Evolutionary conservation across 1,140 invertebrate genomes (phyloP), one percentile per base, ranked within the genome.

Genomic region (Ostrea edulis): DNA sequence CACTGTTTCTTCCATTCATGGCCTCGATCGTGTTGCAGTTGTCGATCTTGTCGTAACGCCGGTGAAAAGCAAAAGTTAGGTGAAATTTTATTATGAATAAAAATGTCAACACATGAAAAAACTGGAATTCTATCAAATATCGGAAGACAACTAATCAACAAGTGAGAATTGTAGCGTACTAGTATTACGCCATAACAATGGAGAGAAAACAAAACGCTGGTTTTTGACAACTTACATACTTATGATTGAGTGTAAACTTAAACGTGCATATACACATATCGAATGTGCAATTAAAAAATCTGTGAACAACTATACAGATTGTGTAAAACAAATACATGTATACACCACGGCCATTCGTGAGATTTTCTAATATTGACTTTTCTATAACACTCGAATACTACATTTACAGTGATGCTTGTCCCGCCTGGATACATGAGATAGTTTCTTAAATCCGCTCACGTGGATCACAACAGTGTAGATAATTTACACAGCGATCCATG

Each of bases 91-190:
- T 77, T 77, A 77, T 77, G 68, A 77, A 77, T 77, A 35, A 77
- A 62, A 77, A 77, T 77, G 68, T 77, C 29, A 77, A 77, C 68
- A 77, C 68, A 77, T 77, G 68, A 77, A 77, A 62, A 77, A 77
- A 77, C 68, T 77, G 68, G 68, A 77, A 77, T 77, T 77, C 68
- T 77, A 77, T 77, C 68, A 77, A 77, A 77, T 77, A 77, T 77
- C 68, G 68, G 68, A 77, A 77, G 68, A 77, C 68, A 77, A 77
- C 12, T 62, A 62, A 77, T 77, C 68, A 77, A 77, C 68, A 77
- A 77, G 35, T 62, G 68, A 35, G 68, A 77, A 25, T 77, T 25
- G n/a, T 62, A 62, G 20, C 55, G n/a, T 62, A 20, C 25, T 9
- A 35, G 68, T 77, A 25, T 77, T 77, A 62, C 25, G 12, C 68